Evolutionary conservation across 2,113 vertebrate genomes (phyloP).

Genomic region (Bucco capensis): DNA sequence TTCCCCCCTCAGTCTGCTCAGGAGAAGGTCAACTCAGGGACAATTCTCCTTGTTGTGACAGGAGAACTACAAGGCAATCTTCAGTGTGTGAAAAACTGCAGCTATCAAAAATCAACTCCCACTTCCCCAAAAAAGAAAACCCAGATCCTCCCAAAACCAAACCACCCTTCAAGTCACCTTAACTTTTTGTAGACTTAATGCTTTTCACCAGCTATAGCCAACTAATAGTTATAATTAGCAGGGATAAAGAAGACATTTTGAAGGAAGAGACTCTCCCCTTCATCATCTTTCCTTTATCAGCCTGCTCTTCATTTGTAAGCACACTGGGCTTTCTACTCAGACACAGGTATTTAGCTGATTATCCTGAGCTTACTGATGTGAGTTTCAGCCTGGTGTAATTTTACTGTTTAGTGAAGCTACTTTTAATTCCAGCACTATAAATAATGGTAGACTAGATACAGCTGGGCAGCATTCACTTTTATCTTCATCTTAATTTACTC

Average conservation of each 20-base stretch:
- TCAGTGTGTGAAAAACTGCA: background rate
- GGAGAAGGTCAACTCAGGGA: background rate
- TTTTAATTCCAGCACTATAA: background rate
- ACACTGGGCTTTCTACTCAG: background rate
- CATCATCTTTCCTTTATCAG: background rate
- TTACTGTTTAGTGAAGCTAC: background rate
- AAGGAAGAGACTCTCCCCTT: background rate
- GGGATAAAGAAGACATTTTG: background rate
- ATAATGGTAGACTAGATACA: background rate
- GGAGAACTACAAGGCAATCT: background rate
- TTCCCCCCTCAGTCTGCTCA: background rate
- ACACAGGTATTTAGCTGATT: background rate
- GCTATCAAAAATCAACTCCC: background rate
- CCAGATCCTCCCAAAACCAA: rapidly evolving
- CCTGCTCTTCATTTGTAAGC: background rate
- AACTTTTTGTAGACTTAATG: background rate
- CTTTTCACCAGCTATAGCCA: background rate
- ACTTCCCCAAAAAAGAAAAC: background rate
- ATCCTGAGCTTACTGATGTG: background rate
- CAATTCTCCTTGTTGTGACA: background rate
- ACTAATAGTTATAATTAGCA: background rate
- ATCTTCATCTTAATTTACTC: background rate
- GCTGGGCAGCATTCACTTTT: background rate
- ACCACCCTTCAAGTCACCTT: background rate
- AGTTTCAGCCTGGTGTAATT: background rate